These are phyloP conservation scores for Aspidiotus rigidus DNA, from an alignment of 2,888 invertebrate genomes.

Conservation along the genomic window DNA sequence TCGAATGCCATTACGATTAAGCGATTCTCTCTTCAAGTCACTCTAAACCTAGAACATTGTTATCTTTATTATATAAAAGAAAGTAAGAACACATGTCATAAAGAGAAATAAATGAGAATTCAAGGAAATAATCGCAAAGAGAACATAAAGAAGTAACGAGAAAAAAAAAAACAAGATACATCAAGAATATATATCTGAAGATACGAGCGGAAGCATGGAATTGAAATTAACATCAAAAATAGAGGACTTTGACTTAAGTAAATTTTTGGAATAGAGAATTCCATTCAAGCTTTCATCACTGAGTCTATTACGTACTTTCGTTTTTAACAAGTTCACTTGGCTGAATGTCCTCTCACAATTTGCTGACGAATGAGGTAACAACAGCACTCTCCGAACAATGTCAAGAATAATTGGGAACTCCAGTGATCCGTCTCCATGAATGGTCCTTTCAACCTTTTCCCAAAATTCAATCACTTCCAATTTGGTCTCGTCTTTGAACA, in stretches of 20 bases:
- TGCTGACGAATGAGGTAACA: constrained; percentile 11
- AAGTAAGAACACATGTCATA: too few species aligned
- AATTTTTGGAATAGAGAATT: not conserved
- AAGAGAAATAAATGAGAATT: too few species aligned
- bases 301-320: not conserved
- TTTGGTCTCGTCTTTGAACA: not conserved
- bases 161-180: too few species aligned
- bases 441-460: not conserved
- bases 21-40: too few species aligned
- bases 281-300: not conserved
- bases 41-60: too few species aligned
- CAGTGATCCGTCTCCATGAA: not conserved
- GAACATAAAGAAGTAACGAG: too few species aligned
- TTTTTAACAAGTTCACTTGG: not conserved
- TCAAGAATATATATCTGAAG: too few species aligned
- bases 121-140: too few species aligned
- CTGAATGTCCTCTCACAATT: constrained; percentile 5
- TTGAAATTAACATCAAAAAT: too few species aligned
- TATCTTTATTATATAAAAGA: too few species aligned
- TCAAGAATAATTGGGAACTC: not conserved
- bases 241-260: not conserved
- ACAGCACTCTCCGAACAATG: not conserved
- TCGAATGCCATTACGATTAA: too few species aligned
- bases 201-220: too few species aligned
- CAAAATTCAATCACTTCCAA: not conserved